A percentile compares a stretch with the other conserved stretches of the same genome.
phyloP scores from a whole-genome alignment of 2,888 invertebrate genomes.

The Crepidodera aurea region DNA sequence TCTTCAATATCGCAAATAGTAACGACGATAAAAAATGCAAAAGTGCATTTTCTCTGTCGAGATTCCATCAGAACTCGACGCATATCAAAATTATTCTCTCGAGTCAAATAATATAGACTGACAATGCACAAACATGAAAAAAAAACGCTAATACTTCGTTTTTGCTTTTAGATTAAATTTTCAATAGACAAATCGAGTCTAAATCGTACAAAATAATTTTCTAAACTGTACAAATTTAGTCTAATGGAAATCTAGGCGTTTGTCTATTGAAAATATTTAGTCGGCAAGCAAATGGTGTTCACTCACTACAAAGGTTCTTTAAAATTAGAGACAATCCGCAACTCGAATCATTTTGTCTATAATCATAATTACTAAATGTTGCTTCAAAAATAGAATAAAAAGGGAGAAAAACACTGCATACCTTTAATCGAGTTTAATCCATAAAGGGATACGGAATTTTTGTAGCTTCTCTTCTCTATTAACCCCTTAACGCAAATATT shows the following conservation, averaged over 20 bases:
- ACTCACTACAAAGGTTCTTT: neutral
- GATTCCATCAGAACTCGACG: constrained; percentile 9
- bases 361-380: no score
- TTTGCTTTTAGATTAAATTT: neutral
- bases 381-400: no score
- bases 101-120: constrained; percentile 20
- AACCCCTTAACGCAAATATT: no score
- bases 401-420: no score
- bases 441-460: no score
- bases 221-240: neutral
- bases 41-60: constrained; percentile 33
- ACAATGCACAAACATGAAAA: constrained; percentile 6
- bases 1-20: constrained; percentile 30
- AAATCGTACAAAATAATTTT: constrained; percentile 1
- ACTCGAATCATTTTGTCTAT: no score
- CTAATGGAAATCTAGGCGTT: neutral
- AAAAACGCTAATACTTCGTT: neutral
- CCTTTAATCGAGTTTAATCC: no score
- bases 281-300: no score
- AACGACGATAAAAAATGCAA: constrained; percentile 34
- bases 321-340: no score
- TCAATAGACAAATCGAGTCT: neutral
- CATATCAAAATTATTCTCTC: no score
- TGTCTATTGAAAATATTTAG: neutral
- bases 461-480: no score